phyloP scores from a whole-genome alignment of 2,888 invertebrate species.

The Camptogramma bilineatum region DNA sequence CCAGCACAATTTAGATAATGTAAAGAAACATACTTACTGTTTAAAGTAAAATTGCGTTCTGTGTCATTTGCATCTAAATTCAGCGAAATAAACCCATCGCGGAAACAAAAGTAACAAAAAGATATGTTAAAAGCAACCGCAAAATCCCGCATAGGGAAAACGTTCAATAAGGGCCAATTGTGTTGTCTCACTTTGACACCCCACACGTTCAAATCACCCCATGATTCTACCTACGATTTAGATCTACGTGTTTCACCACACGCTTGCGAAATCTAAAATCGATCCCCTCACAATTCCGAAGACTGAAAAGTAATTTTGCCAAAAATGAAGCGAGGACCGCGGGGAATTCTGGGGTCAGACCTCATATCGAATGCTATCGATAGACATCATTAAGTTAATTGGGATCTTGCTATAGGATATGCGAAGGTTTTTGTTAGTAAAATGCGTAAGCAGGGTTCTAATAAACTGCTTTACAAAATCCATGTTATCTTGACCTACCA shows the following conservation, averaged over 20 bases:
- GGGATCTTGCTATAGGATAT: constrained; percentile 23
- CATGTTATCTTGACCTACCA: neutral
- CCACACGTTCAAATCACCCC: constrained; percentile 43
- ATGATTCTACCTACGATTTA: constrained; percentile 23
- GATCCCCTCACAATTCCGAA: constrained; percentile 29
- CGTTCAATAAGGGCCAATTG: constrained; percentile 39
- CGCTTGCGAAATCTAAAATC: constrained; percentile 29
- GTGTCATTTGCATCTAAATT: constrained; percentile 11
- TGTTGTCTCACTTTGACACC: constrained; percentile 42
- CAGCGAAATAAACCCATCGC: constrained; percentile 1
- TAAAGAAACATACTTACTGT: constrained; percentile 3
- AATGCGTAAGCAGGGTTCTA: neutral
- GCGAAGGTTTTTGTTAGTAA: constrained; percentile 12
- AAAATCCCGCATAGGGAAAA: constrained; percentile 30
- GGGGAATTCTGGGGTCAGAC: constrained; percentile 20
- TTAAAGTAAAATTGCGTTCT: neutral
- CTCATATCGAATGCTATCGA: constrained; percentile 14
- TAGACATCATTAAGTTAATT: constrained; percentile 30
- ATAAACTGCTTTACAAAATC: neutral
- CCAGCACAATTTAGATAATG: constrained; percentile 4
- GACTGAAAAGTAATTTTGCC: constrained; percentile 31
- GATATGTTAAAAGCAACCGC: constrained; percentile 3
- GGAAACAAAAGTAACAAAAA: constrained; percentile 6
- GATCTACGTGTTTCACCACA: constrained; percentile 26
- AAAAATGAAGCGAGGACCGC: constrained; percentile 22